Evolutionary conservation across 2,113 vertebrate genomes (phyloP), one percentile per base, ranked within the genome.

Genomic region (Noturus placidus): DNA sequence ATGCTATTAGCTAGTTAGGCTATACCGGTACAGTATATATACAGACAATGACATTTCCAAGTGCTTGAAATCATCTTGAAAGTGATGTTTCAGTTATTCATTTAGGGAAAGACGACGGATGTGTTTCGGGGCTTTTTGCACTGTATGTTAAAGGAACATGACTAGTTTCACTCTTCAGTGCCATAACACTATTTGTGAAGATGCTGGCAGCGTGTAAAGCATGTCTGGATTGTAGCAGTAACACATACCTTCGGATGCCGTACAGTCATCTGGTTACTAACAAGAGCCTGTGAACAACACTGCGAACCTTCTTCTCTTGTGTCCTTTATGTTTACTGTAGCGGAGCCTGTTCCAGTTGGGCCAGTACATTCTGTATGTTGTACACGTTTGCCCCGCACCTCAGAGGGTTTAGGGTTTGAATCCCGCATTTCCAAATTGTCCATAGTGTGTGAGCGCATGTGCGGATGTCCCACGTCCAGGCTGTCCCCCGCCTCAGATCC

Each of bases 181-280:
- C 72, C 72, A 42, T 56, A 77, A 30, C 56, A 27, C 35, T 22
- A 50, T 85, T 42, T 50, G 54, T 50, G 56, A 59, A 77, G 83
- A 84, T 56, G n/a, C 67, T 72, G 50, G 20, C 30, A 35, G 65
- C 50, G 35, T 11, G 22, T 72, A 57, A 74, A 59, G 83, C 54
- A 11, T 76, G 30, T 85, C 69, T 42, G 69, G 69, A 84, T 56
- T 57, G 83, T 59, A 59, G 69, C 25, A 11, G 20, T 77, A 77
- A 76, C 72, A 30, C 84, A 77, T 74, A 57, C 67, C 35, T 10
- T 46, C 69, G 42, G 35, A 70, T 76, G 54, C 56, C 70, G 46
- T 11, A 46, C 79, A 42, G 20, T 56, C 69, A 61, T 35, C 35
- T 77, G 13, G 27, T 63, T 33, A 46, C 84, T 85, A 77, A 50